Evolutionary conservation across 2,113 vertebrate genomes (phyloP), one percentile per base, ranked within the genome.

Genomic region (Castor canadensis): DNA sequence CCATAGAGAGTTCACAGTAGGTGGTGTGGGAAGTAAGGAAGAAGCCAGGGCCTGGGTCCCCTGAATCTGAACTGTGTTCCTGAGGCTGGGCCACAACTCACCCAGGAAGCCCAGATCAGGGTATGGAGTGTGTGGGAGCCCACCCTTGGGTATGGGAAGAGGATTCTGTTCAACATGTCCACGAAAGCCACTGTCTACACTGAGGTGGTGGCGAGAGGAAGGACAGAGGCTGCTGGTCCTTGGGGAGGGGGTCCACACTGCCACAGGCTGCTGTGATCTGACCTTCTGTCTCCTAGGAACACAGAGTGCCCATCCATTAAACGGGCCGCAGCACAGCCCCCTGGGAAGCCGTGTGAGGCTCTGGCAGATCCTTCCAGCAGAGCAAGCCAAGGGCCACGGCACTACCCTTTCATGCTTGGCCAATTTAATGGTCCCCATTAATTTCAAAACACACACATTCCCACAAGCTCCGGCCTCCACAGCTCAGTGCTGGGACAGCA

Each of bases 401-500:
- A 35, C 94, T 84, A 81, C 93, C 95, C 94, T 92, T 94, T 40
- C 96, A 95, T 24, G 89, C 97, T 80, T 40, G 47, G 79, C 80
- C 95, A 58, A 32, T 62, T 96, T 97, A 93, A 96, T 64, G 75
- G 93, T 71, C 87, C 93, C 97, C 93, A 93, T 97, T 96, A 96
- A 97, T 95, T 97, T 96, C 91, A 79, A 94, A 96, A 93, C 91
- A 95, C 95, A 96, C 87, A 92, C 91, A 45, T 93, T 75, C 91
- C 77, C 97, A 67, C 67, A 47, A 84, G 95, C 85, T 81, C 60
- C 0, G 8, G 85, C 81, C 84, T 90, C 88, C 80, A 87, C 85
- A 4, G 94, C 91, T 66, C 93, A 45, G 92, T 1, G 81, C 96
- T 81, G 11, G 40, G 87, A 81, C 76, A 38, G 83, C 62, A 30